Evolutionary conservation across 2,888 invertebrate species (phyloP).

Genomic region (Habroteleia sp.): DNA sequence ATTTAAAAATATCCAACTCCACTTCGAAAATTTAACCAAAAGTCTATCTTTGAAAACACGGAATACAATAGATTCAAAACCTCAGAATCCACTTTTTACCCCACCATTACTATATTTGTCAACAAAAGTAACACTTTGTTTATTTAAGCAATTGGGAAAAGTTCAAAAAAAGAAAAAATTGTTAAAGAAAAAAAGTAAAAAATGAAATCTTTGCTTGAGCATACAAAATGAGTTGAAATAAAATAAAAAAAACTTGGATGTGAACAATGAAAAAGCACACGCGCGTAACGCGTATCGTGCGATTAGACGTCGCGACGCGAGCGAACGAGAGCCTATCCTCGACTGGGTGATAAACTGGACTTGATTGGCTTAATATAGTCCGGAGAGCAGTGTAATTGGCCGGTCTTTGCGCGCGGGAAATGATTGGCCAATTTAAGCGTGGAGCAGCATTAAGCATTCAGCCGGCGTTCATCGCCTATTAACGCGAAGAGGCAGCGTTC

Average conservation of each 20-base stretch:
- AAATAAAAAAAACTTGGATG: conserved; percentile 5
- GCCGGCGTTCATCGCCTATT: conserved; percentile 80
- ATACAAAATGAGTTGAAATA: not conserved
- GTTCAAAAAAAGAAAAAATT: not conserved
- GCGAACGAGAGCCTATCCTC: conserved; percentile 81
- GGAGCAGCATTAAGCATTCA: conserved; percentile 81
- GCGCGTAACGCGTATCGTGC: conserved; percentile 21
- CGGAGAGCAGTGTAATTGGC: conserved; percentile 83
- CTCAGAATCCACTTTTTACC: not conserved
- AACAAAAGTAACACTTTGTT: no score
- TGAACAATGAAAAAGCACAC: conserved; percentile 33
- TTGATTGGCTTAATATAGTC: conserved; percentile 87
- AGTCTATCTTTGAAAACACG: no score
- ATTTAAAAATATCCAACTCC: no score
- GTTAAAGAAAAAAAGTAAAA: no score
- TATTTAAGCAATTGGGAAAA: no score
- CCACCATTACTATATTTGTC: not conserved
- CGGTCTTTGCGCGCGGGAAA: conserved; percentile 83
- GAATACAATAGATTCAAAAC: no score
- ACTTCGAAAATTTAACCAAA: no score
- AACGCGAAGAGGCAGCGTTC: conserved; percentile 66
- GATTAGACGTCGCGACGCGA: conserved; percentile 24
- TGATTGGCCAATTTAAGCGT: conserved; percentile 81
- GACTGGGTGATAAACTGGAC: conserved; percentile 84
- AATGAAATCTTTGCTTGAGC: no score